Conservation (phyloP, 2,888 invertebrate species). For the Folsomia candida region DNA sequence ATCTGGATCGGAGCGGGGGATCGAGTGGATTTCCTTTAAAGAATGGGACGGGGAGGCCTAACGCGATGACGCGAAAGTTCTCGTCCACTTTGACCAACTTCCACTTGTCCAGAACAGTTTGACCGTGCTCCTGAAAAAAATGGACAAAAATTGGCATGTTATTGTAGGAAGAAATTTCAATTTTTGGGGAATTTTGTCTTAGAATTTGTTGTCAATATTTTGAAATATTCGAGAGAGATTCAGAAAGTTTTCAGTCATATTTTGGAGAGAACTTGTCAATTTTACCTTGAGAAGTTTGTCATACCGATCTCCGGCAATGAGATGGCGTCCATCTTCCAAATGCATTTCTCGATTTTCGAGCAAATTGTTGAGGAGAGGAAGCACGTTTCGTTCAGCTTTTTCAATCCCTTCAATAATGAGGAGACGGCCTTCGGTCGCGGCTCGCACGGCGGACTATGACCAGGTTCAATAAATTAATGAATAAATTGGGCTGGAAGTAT, state of each 20-base stretch:
- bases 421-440: constrained; percentile 82
- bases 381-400: constrained; percentile 93
- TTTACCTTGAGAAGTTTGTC: constrained; percentile 79
- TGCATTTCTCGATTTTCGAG: constrained; percentile 98
- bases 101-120: constrained; percentile 76
- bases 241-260: background rate
- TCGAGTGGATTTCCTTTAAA: constrained; percentile 91
- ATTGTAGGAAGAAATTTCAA: too few species aligned
- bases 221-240: too few species aligned
- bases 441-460: constrained; percentile 82
- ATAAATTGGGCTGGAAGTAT: background rate
- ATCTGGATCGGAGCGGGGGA: constrained; percentile 89
- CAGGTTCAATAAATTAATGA: constrained; percentile 15
- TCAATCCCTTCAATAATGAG: constrained; percentile 93
- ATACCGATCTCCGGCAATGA: constrained; percentile 83
- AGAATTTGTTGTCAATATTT: too few species aligned
- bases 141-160: too few species aligned
- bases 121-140: constrained; percentile 67
- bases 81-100: constrained; percentile 88
- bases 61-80: constrained; percentile 85
- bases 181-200: too few species aligned
- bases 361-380: constrained; percentile 92
- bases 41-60: constrained; percentile 82
- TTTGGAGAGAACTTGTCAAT: background rate
- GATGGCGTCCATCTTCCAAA: constrained; percentile 90